Evolutionary conservation across 1,140 invertebrate species (phyloP), one percentile per base, ranked within the genome.

Genomic region (Daktulosphaira vitifoliae): DNA sequence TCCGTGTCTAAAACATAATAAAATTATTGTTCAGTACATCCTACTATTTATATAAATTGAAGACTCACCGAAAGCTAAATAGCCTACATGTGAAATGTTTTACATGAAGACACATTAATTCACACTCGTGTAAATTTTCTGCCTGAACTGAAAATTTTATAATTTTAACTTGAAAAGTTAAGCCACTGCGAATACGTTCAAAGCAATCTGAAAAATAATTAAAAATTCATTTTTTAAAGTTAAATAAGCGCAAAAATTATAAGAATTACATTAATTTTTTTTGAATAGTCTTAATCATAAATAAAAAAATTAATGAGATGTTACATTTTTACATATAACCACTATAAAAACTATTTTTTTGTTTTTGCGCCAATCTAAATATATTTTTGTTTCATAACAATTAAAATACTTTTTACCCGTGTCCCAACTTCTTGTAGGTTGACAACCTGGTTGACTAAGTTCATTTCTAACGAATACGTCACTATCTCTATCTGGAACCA

Each of bases 381-480:
- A 11, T 15, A 33, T 53, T 33, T 39, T 39, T n/a, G 8, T n/a
- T 9, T 8, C n/a, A 39, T 9, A n/a, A n/a, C n/a, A n/a, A n/a
- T n/a, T n/a, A n/a, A n/a, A n/a, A n/a, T n/a, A n/a, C n/a, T n/a
- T n/a, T 69, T 71, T 70, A 76, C 76, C 76, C 65, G 74, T 76
- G n/a, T 73, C 70, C 51, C 50, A 68, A 65, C 67, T 68, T 67
- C 65, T 66, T 15, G 49, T 68, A 5, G 70, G 71, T 38, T 69
- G 68, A 59, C 70, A 70, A 22, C 52, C 70, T 4, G 54, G 67
- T 18, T 65, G 49, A 2, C 69, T 68, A 42, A 68, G 72, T 46
- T 79, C 78, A 29, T 83, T 81, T 77, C 86, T 82, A 1, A 82
- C 82, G 69, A 89, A 89, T 20, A 88, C 83, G 69, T 89, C 87